Conservation (phyloP, 2,797 vertebrate species). For the Picus viridis region DNA sequence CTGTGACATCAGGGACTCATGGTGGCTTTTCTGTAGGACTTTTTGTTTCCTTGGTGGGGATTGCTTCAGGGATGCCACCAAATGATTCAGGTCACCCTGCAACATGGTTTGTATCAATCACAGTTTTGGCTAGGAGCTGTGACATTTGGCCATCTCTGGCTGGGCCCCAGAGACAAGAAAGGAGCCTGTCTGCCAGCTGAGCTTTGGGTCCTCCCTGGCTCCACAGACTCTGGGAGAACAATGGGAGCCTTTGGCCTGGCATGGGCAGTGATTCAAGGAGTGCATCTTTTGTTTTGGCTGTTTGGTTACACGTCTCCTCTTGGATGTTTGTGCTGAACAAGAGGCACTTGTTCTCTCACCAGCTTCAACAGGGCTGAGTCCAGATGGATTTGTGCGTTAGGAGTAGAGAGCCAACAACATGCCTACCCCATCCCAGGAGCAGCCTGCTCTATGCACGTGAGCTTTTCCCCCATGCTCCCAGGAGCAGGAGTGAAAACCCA, state of each 20-base stretch:
- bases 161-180: neutral
- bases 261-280: neutral
- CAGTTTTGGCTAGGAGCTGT: neutral
- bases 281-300: neutral
- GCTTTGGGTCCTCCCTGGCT: neutral
- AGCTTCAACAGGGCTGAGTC: neutral
- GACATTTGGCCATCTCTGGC: neutral
- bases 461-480: neutral
- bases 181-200: neutral
- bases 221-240: neutral
- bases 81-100: neutral
- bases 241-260: neutral
- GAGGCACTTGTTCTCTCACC: neutral
- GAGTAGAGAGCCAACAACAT: neutral
- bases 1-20: neutral
- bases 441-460: neutral
- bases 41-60: neutral
- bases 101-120: neutral
- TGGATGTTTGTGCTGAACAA: slow-evolving; percentile 14
- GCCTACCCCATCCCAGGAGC: neutral
- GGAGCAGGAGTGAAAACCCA: neutral
- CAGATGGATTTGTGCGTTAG: slow-evolving; percentile 25
- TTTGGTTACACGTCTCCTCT: neutral
- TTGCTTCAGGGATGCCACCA: neutral
- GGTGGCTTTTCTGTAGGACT: neutral